phyloP scores from a whole-genome alignment of 2,797 vertebrate genomes.

The Cuniculus paca region DNA sequence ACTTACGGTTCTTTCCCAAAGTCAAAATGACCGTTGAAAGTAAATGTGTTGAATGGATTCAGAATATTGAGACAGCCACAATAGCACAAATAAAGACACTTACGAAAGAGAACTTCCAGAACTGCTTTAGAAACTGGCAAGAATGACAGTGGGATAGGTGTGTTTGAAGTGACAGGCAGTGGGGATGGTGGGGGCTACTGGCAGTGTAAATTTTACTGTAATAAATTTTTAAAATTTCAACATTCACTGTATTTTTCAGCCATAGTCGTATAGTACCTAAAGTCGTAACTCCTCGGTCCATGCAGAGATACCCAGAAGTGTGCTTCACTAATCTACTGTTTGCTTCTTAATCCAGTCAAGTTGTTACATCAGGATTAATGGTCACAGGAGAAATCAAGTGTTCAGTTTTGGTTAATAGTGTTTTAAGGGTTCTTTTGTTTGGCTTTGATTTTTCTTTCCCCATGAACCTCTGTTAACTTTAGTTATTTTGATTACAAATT shows the following conservation, averaged over 20 bases:
- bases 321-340: not conserved
- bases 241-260: not conserved
- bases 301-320: not conserved
- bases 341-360: not conserved
- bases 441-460: not conserved
- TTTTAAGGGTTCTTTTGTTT: not conserved
- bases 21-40: no score
- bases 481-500: conserved; percentile 8
- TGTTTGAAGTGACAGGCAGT: not conserved
- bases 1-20: no score
- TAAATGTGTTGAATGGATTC: no score
- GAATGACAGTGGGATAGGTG: not conserved
- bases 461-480: not conserved
- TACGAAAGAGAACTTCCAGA: not conserved
- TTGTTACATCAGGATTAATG: not conserved
- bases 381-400: conserved; percentile 14
- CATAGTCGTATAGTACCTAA: not conserved
- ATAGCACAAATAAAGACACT: not conserved
- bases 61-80: not conserved
- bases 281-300: not conserved
- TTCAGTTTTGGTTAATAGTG: not conserved
- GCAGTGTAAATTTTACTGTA: not conserved
- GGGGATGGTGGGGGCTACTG: not conserved
- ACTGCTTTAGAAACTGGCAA: not conserved
- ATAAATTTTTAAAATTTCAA: not conserved